Conservation (phyloP, 1,140 invertebrate species). For the Gryllus bimaculatus region DNA sequence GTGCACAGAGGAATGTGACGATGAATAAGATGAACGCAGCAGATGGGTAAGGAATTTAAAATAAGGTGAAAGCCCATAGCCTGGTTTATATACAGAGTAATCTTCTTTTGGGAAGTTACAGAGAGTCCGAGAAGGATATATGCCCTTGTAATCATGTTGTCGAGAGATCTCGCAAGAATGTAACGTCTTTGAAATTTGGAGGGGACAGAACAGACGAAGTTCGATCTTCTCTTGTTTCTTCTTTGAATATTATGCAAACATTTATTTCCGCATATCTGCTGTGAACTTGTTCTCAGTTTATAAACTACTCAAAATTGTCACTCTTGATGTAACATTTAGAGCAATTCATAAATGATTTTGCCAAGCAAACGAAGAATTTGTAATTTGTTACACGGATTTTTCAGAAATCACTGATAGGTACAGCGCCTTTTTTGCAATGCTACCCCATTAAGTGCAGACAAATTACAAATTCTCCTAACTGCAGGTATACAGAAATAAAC, state of each 20-base stretch:
- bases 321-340: background rate
- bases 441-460: too few species aligned
- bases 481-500: background rate
- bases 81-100: constrained; percentile 1
- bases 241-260: background rate
- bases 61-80: background rate
- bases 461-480: too few species aligned
- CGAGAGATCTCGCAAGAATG: background rate
- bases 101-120: background rate
- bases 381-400: background rate
- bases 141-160: background rate
- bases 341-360: background rate
- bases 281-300: background rate
- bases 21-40: background rate
- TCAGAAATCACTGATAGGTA: background rate
- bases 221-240: background rate
- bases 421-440: background rate
- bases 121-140: background rate
- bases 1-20: background rate
- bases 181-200: background rate
- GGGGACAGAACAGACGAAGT: background rate
- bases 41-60: background rate
- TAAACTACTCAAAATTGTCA: background rate
- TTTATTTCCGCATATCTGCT: background rate
- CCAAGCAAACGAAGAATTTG: background rate